Conservation (phyloP, 2,888 invertebrate species). For the Dolomedes plantarius region DNA sequence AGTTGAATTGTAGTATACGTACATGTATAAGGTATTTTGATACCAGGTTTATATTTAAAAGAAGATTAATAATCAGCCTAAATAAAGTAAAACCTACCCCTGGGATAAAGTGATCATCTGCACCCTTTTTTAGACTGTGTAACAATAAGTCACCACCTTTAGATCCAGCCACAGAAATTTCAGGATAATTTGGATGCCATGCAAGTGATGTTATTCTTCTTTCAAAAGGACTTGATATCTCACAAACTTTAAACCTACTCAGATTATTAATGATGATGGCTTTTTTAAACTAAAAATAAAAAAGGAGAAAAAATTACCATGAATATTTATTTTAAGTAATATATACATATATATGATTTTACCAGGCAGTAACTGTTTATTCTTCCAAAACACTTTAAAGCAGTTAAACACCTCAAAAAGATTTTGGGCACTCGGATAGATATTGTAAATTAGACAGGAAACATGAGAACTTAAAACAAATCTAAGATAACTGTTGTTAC, state of each 20-base stretch:
- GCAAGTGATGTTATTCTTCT: slow-evolving; percentile 38
- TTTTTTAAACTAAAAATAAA: slow-evolving; percentile 2
- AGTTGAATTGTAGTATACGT: no score
- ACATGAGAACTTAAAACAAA: no score
- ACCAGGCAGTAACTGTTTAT: no score
- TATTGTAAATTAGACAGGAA: no score
- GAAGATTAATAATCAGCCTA: not conserved
- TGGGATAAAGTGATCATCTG: not conserved
- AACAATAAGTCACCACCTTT: slow-evolving; percentile 46
- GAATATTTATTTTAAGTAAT: no score
- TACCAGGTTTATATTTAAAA: not conserved
- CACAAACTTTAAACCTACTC: not conserved
- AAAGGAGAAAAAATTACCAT: no score
- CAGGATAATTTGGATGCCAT: slow-evolving; percentile 41
- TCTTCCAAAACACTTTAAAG: no score
- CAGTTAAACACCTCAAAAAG: no score
- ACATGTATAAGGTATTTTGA: not conserved
- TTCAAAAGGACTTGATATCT: slow-evolving; percentile 6
- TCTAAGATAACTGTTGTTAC: no score
- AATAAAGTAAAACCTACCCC: slow-evolving; percentile 25
- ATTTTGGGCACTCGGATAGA: no score
- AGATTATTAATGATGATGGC: slow-evolving; percentile 9
- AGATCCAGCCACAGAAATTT: slow-evolving; percentile 25
- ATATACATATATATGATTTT: no score
- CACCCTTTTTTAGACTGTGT: slow-evolving; percentile 1